Conservation (phyloP, 2,888 invertebrate species). For the Eubasilissa splendida region DNA sequence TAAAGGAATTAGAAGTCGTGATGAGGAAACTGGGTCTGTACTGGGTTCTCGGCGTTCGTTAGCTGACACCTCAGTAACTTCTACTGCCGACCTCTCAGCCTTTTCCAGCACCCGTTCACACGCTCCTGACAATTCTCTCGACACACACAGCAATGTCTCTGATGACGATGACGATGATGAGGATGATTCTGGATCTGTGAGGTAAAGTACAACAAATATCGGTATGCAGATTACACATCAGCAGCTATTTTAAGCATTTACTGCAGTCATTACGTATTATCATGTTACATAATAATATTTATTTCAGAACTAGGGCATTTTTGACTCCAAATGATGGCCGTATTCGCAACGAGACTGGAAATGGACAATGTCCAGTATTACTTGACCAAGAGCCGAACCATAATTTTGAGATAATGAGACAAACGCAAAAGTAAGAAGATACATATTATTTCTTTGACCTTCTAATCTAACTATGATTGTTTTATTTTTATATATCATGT, state of each 20-base stretch:
- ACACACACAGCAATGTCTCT: constrained; percentile 84
- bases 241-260: too few species aligned
- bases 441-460: neutral
- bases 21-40: constrained; percentile 79
- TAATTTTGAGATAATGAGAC: too few species aligned
- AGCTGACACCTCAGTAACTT: constrained; percentile 88
- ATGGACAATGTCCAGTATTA: too few species aligned
- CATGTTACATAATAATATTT: too few species aligned
- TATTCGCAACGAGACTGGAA: too few species aligned
- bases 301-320: too few species aligned
- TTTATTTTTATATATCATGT: too few species aligned
- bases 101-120: constrained; percentile 84
- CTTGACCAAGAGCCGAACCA: too few species aligned
- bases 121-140: constrained; percentile 82
- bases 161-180: constrained; percentile 67
- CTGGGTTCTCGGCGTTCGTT: constrained; percentile 84
- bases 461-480: neutral
- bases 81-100: constrained; percentile 86
- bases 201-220: constrained; percentile 62
- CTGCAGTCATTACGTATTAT: too few species aligned
- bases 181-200: constrained; percentile 76
- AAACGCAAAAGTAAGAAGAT: too few species aligned
- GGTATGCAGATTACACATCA: too few species aligned
- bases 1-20: constrained; percentile 21
- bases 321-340: too few species aligned